Base-by-base conservation (phyloP, 2,888 invertebrate genomes). In the Onthophagus sagittarius region DNA sequence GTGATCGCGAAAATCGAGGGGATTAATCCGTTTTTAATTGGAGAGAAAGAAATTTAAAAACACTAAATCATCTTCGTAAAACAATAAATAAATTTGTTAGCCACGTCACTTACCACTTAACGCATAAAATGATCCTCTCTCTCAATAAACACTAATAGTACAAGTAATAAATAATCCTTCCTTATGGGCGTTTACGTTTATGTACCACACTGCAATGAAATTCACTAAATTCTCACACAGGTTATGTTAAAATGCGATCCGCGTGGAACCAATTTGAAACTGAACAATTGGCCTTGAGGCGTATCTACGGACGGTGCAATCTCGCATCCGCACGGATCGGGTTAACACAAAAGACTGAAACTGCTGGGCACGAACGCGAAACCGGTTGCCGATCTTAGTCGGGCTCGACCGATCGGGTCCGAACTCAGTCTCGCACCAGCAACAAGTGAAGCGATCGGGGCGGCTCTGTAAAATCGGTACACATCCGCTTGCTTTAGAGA, bases 391-490 rank as follows among this genome's bases (percentile, higher is more conserved):
- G 80, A 79, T 75, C 76, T 71, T 69, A 75, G 72, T 79, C 79
- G 80, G 79, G 75, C 76, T 72, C 69, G 75, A 72, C 79, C 81
- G 80, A 80, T 74, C 75, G 73, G 23, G 62, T 74, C 72, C 70
- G 71, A 65, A 72, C 64, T 74, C 70, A 69, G 73, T 74, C 75
- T 75, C 76, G 75, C 71, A 78, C 78, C 77, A 78, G 82, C 82
- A 82, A 82, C 82, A 82, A 82, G 82, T 82, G 82, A 82, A 82
- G 81, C 81, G 82, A 82, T 81, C 67, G 23, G 67, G 15, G 15
- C 7, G 15, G 23, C 67, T 14, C 63, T 15, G 0, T 23, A 23
- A 32, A 23, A 70, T 75, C 75, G 73, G 73, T 72, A 73, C 74
- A 75, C 75, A 77, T 75, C 77, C 75, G 76, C 76, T 76, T 77